Evolutionary conservation across 2,888 invertebrate species (phyloP).

Genomic region (Sclerodermus sp.): DNA sequence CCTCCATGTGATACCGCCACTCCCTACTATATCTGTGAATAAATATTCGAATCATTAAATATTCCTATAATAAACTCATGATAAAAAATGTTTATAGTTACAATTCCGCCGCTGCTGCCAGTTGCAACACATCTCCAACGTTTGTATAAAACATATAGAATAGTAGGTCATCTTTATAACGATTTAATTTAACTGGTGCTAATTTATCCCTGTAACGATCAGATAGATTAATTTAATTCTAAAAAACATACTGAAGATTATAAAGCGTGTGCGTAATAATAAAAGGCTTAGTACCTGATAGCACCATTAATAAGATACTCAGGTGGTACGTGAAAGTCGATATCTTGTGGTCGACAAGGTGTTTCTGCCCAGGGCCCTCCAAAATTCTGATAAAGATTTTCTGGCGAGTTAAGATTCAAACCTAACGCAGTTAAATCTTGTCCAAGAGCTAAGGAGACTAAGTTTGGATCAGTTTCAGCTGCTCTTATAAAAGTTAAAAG

Average conservation of each 20-base stretch:
- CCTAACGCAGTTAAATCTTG: conserved; percentile 98
- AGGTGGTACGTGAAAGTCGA: conserved; percentile 96
- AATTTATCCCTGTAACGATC: conserved; percentile 76
- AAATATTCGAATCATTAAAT: not conserved
- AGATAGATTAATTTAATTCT: no score
- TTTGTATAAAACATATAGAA: conserved; percentile 99
- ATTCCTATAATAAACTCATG: not conserved
- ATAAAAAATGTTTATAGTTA: conserved; percentile 49
- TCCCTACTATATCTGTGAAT: conserved; percentile 87
- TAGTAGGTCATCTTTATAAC: conserved; percentile 97
- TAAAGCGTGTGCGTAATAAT: no score
- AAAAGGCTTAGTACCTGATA: conserved; percentile 78
- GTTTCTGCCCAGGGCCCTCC: conserved; percentile 99
- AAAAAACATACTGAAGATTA: no score
- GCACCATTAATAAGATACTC: conserved; percentile 98
- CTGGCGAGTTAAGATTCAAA: conserved; percentile 96
- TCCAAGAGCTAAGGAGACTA: conserved; percentile 95
- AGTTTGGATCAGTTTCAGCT: conserved; percentile 94
- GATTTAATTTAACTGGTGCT: conserved; percentile 92
- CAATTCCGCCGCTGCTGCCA: conserved; percentile 96
- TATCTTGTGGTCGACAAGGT: conserved; percentile 97
- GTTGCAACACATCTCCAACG: conserved; percentile 96
- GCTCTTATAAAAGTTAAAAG: conserved; percentile 96
- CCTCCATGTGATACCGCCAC: conserved; percentile 99
- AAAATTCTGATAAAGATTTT: conserved; percentile 97